Conservation (phyloP, 2,797 vertebrate species). For the Pseudomugil gertrudae region DNA sequence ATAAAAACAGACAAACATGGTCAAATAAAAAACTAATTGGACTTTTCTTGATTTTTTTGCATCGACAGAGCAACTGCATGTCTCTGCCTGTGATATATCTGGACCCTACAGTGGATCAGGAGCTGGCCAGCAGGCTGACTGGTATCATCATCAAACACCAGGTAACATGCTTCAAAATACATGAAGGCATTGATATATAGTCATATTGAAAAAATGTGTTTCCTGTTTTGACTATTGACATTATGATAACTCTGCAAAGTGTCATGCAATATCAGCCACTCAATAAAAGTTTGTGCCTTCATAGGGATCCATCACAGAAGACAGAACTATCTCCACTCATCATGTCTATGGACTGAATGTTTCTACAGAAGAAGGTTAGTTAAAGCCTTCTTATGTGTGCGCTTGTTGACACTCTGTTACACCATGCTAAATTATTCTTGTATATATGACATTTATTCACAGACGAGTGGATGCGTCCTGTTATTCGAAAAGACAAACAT, state of each 20-base stretch:
- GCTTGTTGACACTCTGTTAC: not conserved
- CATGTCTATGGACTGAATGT: constrained; percentile 87
- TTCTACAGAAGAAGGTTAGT: constrained; percentile 88
- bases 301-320: constrained; percentile 91
- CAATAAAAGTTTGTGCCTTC: constrained; percentile 27
- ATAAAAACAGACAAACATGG: not conserved
- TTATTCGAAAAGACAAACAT: constrained; percentile 91
- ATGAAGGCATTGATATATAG: not conserved
- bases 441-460: constrained; percentile 34
- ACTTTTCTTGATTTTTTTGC: constrained; percentile 17
- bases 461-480: constrained; percentile 96
- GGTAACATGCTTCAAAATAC: constrained; percentile 74
- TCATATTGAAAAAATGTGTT: not conserved
- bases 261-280: constrained; percentile 2
- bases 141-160: constrained; percentile 91
- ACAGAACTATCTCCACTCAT: constrained; percentile 90
- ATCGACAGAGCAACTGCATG: constrained; percentile 89
- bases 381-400: not conserved
- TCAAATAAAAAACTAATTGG: not conserved
- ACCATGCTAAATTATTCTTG: not conserved
- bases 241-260: not conserved
- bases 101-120: constrained; percentile 89
- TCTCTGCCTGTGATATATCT: constrained; percentile 91
- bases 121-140: constrained; percentile 88
- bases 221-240: not conserved